Percentiles rank a stretch among this genome's conserved stretches.
Conservation (phyloP, 2,113 vertebrate genomes). For the Glaucidium brasilianum region DNA sequence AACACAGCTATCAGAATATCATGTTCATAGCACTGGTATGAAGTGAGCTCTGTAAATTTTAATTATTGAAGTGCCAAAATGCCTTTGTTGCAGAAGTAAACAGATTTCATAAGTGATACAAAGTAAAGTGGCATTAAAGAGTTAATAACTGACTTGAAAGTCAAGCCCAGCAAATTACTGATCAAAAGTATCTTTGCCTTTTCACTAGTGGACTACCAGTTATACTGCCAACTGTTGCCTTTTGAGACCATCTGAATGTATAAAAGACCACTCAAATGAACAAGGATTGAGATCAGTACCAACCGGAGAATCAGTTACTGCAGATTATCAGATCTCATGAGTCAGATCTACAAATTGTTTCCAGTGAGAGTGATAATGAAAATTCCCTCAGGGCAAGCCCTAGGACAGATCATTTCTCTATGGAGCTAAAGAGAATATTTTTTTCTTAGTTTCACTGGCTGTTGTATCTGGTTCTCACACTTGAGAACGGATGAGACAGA, state of each 20-base stretch:
- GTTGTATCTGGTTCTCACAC: background rate
- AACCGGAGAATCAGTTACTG: background rate
- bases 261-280: background rate
- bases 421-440: background rate
- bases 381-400: background rate
- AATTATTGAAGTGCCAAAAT: slow-evolving; percentile 47
- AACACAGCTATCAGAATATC: slow-evolving; percentile 19
- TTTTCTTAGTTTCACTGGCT: background rate
- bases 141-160: background rate
- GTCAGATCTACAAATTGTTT: background rate
- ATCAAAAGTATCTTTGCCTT: background rate
- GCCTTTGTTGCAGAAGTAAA: slow-evolving; percentile 17
- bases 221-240: background rate
- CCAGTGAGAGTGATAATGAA: background rate
- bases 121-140: background rate
- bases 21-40: background rate
- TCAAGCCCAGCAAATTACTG: background rate
- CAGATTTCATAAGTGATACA: background rate
- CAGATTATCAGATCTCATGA: background rate
- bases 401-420: background rate
- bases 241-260: background rate
- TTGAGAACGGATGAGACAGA: background rate
- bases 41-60: slow-evolving; percentile 35
- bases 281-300: background rate
- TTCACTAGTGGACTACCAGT: background rate